Evolutionary conservation across 2,113 vertebrate species (phyloP), one percentile per base, ranked within the genome.

Genomic region (Orientallactaga bullata): DNA sequence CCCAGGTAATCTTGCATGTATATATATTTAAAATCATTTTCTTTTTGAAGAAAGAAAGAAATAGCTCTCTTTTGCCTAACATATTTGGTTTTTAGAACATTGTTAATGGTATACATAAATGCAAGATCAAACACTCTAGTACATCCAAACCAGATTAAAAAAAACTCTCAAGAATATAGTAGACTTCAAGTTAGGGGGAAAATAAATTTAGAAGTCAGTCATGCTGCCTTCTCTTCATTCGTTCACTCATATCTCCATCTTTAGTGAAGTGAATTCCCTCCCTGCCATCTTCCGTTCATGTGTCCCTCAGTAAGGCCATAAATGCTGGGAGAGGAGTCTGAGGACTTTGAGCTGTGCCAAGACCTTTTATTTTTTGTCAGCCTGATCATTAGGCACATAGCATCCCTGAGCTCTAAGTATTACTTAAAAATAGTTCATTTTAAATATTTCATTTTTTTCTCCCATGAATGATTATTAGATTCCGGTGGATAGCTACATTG

Each of bases 361-460:
- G 60, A 81, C 42, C 58, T 24, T 32, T 92, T 20, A 18, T 12
- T 85, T 55, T 92, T 69, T 47, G 42, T 74, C 55, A 68, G 23
- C 51, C 55, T 82, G 73, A 51, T 95, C 30, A 73, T 77, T 73
- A 61, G 47, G 37, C 11, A 23, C 32, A 58, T 21, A 55, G 17
- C n/a, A 32, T 77, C 73, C 55, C 12, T 81, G 73, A 51, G 42
- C 23, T 84, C 11, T 37, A 78, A 81, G 51, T 23, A 72, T 37
- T 47, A 84, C 51, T 35, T 85, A 78, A 85, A 80, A 92, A 89
- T 72, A 30, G 37, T 92, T 95, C 23, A 78, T 37, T 65, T 93
- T 28, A 82, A 84, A 60, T 82, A 66, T 35, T 89, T 24, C 9
- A 28, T 81, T 73, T 78, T 91, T 83, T 90, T 84, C 42, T 92